phyloP scores from a whole-genome alignment of 2,888 invertebrate genomes.

The Entomobrya proxima region DNA sequence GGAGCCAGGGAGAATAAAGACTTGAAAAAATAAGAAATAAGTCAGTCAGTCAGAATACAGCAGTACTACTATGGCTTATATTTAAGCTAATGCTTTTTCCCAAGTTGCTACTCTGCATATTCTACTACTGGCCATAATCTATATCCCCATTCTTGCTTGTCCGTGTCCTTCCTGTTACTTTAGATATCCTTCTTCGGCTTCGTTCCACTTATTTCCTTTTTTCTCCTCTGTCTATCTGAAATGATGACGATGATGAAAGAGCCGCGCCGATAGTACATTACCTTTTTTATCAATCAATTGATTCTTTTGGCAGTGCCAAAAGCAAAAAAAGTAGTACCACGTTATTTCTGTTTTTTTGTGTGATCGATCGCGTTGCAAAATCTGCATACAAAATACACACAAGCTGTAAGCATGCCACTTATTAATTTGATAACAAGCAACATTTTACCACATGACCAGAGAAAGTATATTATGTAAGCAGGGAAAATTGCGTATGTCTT shows the following conservation, averaged over 20 bases:
- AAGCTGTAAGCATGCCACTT: no score
- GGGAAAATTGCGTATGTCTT: no score
- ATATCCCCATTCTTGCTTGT: neutral
- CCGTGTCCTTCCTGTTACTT: conserved; percentile 23
- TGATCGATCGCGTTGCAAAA: neutral
- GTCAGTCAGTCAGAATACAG: neutral
- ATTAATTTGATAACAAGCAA: no score
- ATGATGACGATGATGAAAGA: neutral
- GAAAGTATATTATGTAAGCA: no score
- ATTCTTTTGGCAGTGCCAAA: no score
- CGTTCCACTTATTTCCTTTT: conserved; percentile 26
- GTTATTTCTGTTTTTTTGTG: conserved; percentile 2
- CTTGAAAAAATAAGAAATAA: no score
- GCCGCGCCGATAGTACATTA: neutral
- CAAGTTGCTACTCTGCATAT: no score
- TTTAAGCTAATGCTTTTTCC: no score
- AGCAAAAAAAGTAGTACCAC: no score
- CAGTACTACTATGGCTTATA: neutral
- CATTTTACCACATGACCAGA: no score
- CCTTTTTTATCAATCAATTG: conserved; percentile 45
- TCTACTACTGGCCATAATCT: no score
- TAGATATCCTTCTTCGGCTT: neutral
- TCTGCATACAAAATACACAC: conserved; percentile 26
- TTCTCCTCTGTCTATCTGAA: neutral
- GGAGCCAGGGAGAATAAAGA: neutral